Percentiles rank a stretch among this genome's conserved stretches.
Conservation (phyloP, 2,113 vertebrate species). For the Colossoma macropomum region DNA sequence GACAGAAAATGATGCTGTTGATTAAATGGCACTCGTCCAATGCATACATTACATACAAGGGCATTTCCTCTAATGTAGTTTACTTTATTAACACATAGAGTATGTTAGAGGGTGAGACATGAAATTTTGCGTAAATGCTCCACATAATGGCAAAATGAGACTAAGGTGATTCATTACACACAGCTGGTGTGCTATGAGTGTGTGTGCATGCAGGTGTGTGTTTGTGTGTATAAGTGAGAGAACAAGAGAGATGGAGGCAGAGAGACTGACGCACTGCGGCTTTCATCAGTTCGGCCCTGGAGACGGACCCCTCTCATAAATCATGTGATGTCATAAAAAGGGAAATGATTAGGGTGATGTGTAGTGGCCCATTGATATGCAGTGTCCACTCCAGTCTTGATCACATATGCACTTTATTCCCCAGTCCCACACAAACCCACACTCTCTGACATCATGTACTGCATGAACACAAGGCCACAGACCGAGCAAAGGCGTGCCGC, state of each 20-base stretch:
- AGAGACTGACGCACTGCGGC: conserved; percentile 40
- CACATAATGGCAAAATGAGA: conserved; percentile 9
- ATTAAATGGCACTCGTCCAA: background rate
- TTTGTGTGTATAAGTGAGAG: background rate
- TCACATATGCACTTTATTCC: conserved; percentile 27
- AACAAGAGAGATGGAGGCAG: conserved; percentile 1
- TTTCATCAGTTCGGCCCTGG: conserved; percentile 31
- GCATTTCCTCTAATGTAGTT: background rate
- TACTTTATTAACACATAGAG: background rate
- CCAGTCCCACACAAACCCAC: background rate
- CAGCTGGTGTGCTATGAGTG: conserved; percentile 18
- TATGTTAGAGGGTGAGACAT: background rate
- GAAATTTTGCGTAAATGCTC: background rate
- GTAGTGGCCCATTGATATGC: conserved; percentile 26
- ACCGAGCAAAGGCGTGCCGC: background rate
- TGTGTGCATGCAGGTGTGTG: conserved; percentile 3
- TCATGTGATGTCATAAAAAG: conserved; percentile 43
- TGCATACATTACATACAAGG: background rate
- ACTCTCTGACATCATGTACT: background rate
- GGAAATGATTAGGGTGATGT: conserved; percentile 35
- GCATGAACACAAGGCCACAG: background rate
- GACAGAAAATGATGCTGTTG: background rate
- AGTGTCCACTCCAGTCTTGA: conserved; percentile 28
- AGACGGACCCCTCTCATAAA: conserved; percentile 35
- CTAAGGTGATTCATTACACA: conserved; percentile 38